Evolutionary conservation across 2,113 vertebrate species (phyloP).

Genomic region (Thamnaconus septentrionalis): DNA sequence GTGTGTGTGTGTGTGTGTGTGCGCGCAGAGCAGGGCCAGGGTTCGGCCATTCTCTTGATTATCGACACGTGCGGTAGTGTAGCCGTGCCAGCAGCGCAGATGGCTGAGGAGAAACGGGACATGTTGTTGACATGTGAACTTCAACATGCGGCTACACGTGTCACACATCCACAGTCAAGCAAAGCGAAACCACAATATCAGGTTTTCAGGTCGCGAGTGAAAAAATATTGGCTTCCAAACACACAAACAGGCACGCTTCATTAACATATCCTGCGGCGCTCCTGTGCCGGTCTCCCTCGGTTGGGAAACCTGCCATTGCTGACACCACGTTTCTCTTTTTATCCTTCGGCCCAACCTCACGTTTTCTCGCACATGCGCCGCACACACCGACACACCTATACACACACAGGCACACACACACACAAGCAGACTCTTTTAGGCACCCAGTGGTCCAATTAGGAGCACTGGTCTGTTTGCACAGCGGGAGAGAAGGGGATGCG

Average conservation of each 20-base stretch:
- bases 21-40: background rate
- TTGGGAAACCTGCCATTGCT: slow-evolving; percentile 28
- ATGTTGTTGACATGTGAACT: slow-evolving; percentile 40
- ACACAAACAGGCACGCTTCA: slow-evolving; percentile 5
- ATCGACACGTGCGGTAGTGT: slow-evolving; percentile 24
- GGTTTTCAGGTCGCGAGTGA: too few relatives aligned
- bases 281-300: slow-evolving; percentile 3
- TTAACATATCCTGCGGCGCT: background rate
- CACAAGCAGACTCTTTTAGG: background rate
- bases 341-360: slow-evolving; percentile 1
- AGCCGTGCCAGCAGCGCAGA: slow-evolving; percentile 67
- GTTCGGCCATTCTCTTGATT: slow-evolving; percentile 57
- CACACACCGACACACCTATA: slow-evolving; percentile 2
- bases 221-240: background rate
- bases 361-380: slow-evolving; percentile 2
- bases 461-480: slow-evolving; percentile 20
- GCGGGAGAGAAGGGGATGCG: slow-evolving; percentile 15
- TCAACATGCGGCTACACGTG: slow-evolving; percentile 19
- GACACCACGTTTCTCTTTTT: slow-evolving; percentile 35
- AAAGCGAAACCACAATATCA: too few relatives aligned
- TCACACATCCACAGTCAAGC: background rate
- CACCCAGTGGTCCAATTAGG: slow-evolving; percentile 37
- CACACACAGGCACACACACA: slow-evolving; percentile 4
- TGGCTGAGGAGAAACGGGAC: slow-evolving; percentile 50
- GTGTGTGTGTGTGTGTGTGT: background rate